A percentile compares a stretch with the other conserved stretches of the same genome.
These are phyloP conservation scores for Cetoscarus ocellatus DNA, from an alignment of 2,797 vertebrate species.

Conservation along the genomic window DNA sequence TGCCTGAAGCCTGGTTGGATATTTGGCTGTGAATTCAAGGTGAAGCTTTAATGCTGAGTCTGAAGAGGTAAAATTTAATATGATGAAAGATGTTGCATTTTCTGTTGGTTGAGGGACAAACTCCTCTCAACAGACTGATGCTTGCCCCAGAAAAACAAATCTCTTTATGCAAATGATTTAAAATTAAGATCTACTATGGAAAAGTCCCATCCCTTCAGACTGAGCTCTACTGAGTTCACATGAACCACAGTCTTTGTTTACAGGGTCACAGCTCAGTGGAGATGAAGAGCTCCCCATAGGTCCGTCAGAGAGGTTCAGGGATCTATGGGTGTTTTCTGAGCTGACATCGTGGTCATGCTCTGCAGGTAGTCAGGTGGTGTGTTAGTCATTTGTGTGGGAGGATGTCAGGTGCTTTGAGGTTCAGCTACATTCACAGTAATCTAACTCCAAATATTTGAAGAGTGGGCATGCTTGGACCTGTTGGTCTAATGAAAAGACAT, in stretches of 20 bases:
- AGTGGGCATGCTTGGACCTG: conserved; percentile 39
- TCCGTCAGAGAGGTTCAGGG: no score
- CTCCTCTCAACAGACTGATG: not conserved
- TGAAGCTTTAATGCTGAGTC: no score
- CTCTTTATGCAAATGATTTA: not conserved
- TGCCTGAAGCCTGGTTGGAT: no score
- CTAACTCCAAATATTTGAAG: not conserved
- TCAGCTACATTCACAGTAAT: conserved; percentile 7
- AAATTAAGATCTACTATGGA: conserved; percentile 6
- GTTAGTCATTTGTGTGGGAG: conserved; percentile 37
- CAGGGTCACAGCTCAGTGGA: not conserved
- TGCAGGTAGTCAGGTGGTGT: conserved; percentile 50
- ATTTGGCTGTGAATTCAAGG: no score
- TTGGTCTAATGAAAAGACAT: not conserved
- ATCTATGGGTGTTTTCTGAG: conserved; percentile 13
- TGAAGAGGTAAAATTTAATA: no score
- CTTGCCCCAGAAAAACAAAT: not conserved
- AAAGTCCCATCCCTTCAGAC: not conserved
- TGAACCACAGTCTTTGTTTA: not conserved
- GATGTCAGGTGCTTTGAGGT: conserved; percentile 17
- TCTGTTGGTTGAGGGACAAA: not conserved
- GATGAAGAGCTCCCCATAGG: not conserved
- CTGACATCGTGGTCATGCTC: conserved; percentile 15
- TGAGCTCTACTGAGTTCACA: not conserved
- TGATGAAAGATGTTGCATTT: not conserved